phyloP scores from a whole-genome alignment of 2,888 invertebrate species.

The Xanthia icteritia region DNA sequence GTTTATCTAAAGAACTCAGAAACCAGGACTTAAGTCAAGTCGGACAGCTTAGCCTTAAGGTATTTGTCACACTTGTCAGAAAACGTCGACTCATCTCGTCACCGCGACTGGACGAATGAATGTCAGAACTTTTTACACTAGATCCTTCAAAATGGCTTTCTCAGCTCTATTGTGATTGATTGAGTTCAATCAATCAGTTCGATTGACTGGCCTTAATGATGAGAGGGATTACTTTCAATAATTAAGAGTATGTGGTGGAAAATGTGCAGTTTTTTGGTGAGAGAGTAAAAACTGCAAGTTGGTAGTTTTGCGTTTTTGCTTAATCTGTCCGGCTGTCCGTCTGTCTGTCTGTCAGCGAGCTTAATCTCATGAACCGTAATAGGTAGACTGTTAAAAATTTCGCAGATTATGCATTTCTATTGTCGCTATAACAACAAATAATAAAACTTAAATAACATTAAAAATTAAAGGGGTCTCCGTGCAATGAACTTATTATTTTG shows the following conservation, averaged over 20 bases:
- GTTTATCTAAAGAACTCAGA: not conserved
- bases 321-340: too few relatives aligned
- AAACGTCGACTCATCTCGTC: conserved; percentile 24
- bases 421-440: too few relatives aligned
- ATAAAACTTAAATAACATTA: too few relatives aligned
- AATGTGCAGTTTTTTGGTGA: not conserved
- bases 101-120: conserved; percentile 3
- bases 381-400: too few relatives aligned
- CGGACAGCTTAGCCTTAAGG: not conserved
- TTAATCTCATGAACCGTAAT: too few relatives aligned
- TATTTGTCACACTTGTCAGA: conserved; percentile 3
- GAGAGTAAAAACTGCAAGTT: not conserved
- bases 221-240: conserved; percentile 43
- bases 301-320: not conserved
- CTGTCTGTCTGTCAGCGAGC: too few relatives aligned
- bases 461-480: too few relatives aligned
- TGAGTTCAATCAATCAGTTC: conserved; percentile 54
- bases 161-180: conserved; percentile 64
- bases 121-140: conserved; percentile 41
- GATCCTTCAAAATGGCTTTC: conserved; percentile 41
- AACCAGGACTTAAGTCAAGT: not conserved
- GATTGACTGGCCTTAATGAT: conserved; percentile 57
- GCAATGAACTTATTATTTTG: too few relatives aligned
- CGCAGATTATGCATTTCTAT: too few relatives aligned
- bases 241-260: conserved; percentile 2